phyloP scores from a whole-genome alignment of 2,113 vertebrate genomes.

The Petromus typicus region DNA sequence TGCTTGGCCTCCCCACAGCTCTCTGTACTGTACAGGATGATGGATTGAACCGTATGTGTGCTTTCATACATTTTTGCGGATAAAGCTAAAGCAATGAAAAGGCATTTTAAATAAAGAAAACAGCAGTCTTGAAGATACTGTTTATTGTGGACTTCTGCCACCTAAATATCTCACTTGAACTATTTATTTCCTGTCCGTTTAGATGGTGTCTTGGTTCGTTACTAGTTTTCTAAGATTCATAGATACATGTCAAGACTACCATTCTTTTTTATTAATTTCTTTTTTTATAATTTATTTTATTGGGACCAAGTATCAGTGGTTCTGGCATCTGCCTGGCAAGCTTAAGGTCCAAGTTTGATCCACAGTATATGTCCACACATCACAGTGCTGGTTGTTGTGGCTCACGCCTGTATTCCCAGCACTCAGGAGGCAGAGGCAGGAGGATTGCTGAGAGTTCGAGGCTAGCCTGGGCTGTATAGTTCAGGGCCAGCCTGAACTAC shows the following conservation, averaged over 20 bases:
- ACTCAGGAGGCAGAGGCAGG: too few relatives aligned
- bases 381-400: too few relatives aligned
- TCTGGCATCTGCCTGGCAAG: too few relatives aligned
- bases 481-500: too few relatives aligned
- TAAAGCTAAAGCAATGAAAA: constrained; percentile 28
- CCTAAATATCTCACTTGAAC: not conserved
- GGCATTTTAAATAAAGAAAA: constrained; percentile 36
- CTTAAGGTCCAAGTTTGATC: too few relatives aligned
- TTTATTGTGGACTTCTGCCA: not conserved
- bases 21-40: not conserved
- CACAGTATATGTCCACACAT: too few relatives aligned
- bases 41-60: not conserved
- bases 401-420: too few relatives aligned
- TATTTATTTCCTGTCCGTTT: not conserved
- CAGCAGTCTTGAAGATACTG: not conserved
- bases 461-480: too few relatives aligned
- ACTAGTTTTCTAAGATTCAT: not conserved
- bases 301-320: too few relatives aligned
- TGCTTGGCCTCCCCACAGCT: not conserved
- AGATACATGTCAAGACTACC: not conserved
- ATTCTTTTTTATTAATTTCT: not conserved
- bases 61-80: constrained; percentile 29
- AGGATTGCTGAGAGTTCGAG: too few relatives aligned
- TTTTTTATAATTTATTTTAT: too few relatives aligned
- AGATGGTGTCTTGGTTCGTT: not conserved